Conservation (phyloP, 2,888 invertebrate genomes). For the Linyphia triangularis region DNA sequence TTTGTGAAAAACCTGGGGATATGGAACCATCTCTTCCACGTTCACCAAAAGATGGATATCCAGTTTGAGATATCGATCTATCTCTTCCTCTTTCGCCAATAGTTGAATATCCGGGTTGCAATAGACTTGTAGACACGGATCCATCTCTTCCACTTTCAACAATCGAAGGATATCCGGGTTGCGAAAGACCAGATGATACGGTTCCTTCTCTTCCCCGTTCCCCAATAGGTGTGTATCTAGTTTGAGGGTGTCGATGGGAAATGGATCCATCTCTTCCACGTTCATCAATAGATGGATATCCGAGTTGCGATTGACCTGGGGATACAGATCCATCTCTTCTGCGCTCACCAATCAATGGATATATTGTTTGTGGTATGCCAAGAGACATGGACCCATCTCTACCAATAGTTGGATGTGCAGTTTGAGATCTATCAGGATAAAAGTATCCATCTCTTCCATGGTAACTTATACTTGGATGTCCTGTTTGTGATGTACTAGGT, state of each 20-base stretch:
- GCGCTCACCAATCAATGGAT: neutral
- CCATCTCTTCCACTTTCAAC: neutral
- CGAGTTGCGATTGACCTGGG: neutral
- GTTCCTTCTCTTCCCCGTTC: neutral
- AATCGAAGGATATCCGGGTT: neutral
- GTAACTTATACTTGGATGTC: neutral
- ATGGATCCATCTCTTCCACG: neutral
- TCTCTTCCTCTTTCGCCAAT: neutral
- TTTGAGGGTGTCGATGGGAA: neutral
- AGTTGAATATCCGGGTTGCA: neutral
- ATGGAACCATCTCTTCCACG: neutral
- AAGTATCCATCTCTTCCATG: neutral
- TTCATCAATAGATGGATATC: neutral
- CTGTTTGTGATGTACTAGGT: neutral
- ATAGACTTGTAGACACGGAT: neutral
- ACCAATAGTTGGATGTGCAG: neutral
- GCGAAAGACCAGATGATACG: neutral
- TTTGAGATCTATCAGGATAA: neutral
- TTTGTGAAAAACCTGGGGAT: neutral
- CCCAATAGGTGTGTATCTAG: neutral
- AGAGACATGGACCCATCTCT: neutral
- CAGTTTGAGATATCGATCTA: neutral
- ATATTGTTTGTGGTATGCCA: neutral
- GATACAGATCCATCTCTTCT: neutral
- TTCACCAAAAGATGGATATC: neutral